Conservation (phyloP, 2,888 invertebrate species). For the Campoplex capitator region DNA sequence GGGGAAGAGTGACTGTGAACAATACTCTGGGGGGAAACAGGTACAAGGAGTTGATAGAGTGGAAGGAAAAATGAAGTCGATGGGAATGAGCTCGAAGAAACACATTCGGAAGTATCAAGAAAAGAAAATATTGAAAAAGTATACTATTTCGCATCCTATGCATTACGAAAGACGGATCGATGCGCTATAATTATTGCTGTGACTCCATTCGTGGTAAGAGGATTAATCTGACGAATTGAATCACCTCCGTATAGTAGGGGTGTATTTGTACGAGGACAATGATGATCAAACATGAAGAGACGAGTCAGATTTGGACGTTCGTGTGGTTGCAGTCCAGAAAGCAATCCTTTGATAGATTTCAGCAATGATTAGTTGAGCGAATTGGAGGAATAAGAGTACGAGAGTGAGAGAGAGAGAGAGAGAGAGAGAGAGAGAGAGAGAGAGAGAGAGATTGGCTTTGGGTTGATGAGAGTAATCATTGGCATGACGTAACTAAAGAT, state of each 20-base stretch:
- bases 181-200: not conserved
- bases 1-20: too few relatives aligned
- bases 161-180: not conserved
- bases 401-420: not conserved
- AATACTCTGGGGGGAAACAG: too few relatives aligned
- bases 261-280: not conserved
- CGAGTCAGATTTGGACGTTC: not conserved
- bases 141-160: too few relatives aligned
- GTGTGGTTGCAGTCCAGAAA: not conserved
- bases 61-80: too few relatives aligned
- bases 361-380: constrained; percentile 26
- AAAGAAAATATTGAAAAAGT: too few relatives aligned
- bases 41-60: too few relatives aligned
- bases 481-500: not conserved
- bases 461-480: constrained; percentile 14
- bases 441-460: not conserved
- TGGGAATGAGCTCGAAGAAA: too few relatives aligned
- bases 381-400: not conserved
- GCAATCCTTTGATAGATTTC: constrained; percentile 44
- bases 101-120: too few relatives aligned
- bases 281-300: constrained; percentile 21
- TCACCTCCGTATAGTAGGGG: not conserved
- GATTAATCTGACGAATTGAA: constrained; percentile 2
- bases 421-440: not conserved
- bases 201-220: constrained; percentile 1